Evolutionary conservation across 1,140 invertebrate species (phyloP), one percentile per base, ranked within the genome.

Genomic region (Pissodes strobi): DNA sequence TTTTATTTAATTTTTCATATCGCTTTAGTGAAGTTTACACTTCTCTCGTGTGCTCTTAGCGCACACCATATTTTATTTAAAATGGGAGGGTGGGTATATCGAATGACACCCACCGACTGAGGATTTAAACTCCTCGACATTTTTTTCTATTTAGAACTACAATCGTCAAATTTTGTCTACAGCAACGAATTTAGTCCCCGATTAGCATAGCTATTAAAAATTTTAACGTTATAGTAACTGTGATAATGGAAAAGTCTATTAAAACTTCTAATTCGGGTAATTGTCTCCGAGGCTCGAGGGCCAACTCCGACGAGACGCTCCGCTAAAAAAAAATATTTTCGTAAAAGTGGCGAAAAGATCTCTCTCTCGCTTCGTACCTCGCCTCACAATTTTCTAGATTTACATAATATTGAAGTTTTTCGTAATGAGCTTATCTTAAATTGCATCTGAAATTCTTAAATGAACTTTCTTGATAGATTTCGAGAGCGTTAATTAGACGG

Each of bases 171-270:
- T n/a, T n/a, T n/a, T n/a, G n/a, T n/a, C n/a, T n/a, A n/a, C n/a
- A n/a, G n/a, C n/a, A n/a, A n/a, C n/a, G n/a, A n/a, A n/a, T n/a
- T n/a, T n/a, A n/a, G n/a, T n/a, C n/a, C n/a, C n/a, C n/a, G n/a
- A 49, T 49, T 49, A 15, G 46, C 46, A 49, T 49, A 8, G 18
- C 25, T 21, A 49, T 49, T 49, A 49, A 49, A 49, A 21, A 23
- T 49, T 49, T 21, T 12, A 12, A 19, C 25, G 25, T n/a, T 49
- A 49, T 9, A n/a, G n/a, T n/a, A 55, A 55, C 52, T 55, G 22
- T 55, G 39, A 55, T 37, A n/a, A n/a, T n/a, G n/a, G 34, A 55
- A 55, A 39, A 55, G 34, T 38, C 52, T 55, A 39, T 55, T 55
- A 55, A 55, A 55, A 55, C 15, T 55, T 30, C 17, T 55, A 55